These are phyloP conservation scores for Clarias fuscus DNA, from an alignment of 2,797 vertebrate genomes.

Conservation along the genomic window DNA sequence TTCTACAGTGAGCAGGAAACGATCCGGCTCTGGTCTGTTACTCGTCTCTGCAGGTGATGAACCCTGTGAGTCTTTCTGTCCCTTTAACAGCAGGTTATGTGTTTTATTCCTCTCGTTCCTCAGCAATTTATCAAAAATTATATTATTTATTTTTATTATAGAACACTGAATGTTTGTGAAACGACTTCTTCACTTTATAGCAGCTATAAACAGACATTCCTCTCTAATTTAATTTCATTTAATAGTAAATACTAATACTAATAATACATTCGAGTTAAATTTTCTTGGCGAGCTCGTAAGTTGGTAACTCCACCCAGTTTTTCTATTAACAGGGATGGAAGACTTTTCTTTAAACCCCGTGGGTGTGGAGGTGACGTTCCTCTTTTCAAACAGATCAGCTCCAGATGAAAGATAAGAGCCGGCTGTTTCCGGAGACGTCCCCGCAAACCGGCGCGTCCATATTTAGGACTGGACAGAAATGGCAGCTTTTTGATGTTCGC, in stretches of 20 bases:
- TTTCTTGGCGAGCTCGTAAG: not conserved
- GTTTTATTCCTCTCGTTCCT: not conserved
- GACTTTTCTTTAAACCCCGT: not conserved
- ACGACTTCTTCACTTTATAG: not conserved
- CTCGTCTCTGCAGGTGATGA: not conserved
- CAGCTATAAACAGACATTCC: not conserved
- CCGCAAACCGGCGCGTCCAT: not conserved
- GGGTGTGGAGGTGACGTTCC: not conserved
- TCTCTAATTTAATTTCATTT: too few species aligned
- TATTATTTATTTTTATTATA: not conserved
- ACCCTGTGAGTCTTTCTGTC: not conserved
- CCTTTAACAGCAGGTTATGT: not conserved
- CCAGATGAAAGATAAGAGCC: not conserved
- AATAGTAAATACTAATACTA: not conserved
- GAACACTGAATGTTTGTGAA: not conserved
- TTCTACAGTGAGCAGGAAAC: not conserved
- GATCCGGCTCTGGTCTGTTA: not conserved
- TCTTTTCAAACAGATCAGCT: not conserved
- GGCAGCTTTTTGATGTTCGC: conserved; percentile 52
- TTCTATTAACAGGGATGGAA: not conserved
- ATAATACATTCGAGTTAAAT: not conserved
- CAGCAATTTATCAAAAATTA: not conserved
- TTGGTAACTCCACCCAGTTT: not conserved
- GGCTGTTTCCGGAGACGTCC: not conserved
- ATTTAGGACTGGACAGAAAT: conserved; percentile 45